Evolutionary conservation across 1,140 invertebrate species (phyloP).

Genomic region (Dendroctonus valens): DNA sequence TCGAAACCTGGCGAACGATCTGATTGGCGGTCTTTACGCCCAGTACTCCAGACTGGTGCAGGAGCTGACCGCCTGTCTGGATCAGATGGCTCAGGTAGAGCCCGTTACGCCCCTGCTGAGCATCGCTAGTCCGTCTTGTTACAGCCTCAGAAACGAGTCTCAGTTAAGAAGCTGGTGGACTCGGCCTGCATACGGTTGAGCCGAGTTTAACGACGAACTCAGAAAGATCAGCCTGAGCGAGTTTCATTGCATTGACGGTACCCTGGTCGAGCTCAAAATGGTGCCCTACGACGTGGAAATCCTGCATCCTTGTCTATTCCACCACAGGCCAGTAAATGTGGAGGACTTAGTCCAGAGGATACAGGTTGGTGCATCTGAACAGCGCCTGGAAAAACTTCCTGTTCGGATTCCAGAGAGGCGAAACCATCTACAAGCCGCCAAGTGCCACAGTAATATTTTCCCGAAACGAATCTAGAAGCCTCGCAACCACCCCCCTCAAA

Average conservation of each 20-base stretch:
- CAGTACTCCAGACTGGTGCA: constrained; percentile 44
- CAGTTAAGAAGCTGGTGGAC: constrained; percentile 44
- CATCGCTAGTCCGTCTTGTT: background rate
- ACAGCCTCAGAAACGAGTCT: constrained; percentile 43
- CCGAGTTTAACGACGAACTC: constrained; percentile 51
- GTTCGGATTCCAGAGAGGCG: constrained; percentile 29
- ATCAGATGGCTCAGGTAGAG: constrained; percentile 44
- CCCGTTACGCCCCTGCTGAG: background rate
- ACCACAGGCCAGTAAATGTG: constrained; percentile 37
- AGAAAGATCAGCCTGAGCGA: constrained; percentile 53
- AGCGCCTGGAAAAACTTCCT: background rate
- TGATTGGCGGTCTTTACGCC: constrained; percentile 44
- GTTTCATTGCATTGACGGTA: constrained; percentile 62
- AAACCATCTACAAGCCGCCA: constrained; percentile 33
- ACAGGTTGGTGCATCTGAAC: constrained; percentile 32
- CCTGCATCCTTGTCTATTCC: constrained; percentile 45
- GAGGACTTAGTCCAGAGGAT: constrained; percentile 43
- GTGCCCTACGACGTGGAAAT: constrained; percentile 56
- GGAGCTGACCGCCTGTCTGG: constrained; percentile 42
- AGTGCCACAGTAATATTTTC: constrained; percentile 11
- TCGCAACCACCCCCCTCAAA: background rate
- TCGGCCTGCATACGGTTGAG: constrained; percentile 41
- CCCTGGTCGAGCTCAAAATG: constrained; percentile 60
- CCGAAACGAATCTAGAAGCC: constrained; percentile 8
- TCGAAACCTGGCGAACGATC: constrained; percentile 35